These are phyloP conservation scores for Tiliqua scincoides DNA, from an alignment of 2,113 vertebrate species.

Conservation along the genomic window DNA sequence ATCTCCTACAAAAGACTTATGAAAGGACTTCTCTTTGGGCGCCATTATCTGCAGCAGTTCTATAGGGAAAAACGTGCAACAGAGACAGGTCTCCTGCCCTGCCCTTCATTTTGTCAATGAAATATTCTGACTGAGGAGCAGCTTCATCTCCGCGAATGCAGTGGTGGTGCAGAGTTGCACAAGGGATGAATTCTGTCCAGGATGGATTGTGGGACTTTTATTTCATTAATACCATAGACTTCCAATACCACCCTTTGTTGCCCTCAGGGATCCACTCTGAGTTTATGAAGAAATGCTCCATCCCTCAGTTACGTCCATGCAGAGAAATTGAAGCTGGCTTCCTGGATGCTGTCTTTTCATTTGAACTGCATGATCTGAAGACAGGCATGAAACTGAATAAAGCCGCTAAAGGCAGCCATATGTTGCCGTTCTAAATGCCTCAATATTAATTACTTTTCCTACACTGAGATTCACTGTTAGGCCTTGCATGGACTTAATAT, in stretches of 20 bases:
- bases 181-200: not conserved
- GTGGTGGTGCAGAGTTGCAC: not conserved
- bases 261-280: fast-evolving
- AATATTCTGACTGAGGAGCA: conserved; percentile 36
- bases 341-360: not conserved
- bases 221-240: conserved; percentile 5
- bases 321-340: fast-evolving
- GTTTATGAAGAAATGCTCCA: conserved; percentile 13
- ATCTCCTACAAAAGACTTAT: conserved; percentile 43
- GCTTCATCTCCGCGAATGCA: conserved; percentile 37
- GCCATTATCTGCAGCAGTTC: not conserved
- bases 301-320: fast-evolving
- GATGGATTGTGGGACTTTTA: conserved; percentile 12
- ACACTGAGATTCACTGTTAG: not conserved
- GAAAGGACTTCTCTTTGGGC: conserved; percentile 48
- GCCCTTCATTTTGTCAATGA: conserved; percentile 46
- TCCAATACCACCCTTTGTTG: not conserved
- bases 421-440: conserved; percentile 14
- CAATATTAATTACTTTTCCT: conserved; percentile 43
- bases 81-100: not conserved
- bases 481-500: not conserved
- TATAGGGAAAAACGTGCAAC: conserved; percentile 46
- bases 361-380: not conserved
- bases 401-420: not conserved
- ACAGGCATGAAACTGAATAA: fast-evolving